These are phyloP conservation scores for Macroramphosus scolopax DNA, from an alignment of 2,797 vertebrate genomes.

Conservation along the genomic window DNA sequence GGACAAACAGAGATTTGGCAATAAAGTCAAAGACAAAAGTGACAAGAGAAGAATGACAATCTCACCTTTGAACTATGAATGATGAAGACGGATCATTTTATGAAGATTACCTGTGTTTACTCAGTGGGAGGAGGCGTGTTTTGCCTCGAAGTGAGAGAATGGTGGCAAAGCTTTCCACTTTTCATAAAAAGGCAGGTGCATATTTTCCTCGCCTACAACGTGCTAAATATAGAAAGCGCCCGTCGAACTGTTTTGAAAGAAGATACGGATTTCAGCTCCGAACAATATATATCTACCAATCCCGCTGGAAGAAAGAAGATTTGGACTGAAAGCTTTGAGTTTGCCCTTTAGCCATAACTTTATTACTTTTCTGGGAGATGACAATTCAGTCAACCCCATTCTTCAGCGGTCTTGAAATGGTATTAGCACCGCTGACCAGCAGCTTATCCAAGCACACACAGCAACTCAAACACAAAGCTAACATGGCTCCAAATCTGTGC, in stretches of 20 bases:
- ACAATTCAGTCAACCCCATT: slow-evolving; percentile 33
- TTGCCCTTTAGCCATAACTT: slow-evolving; percentile 31
- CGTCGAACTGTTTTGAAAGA: slow-evolving; percentile 14
- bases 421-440: slow-evolving; percentile 57
- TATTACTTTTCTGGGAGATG: slow-evolving; percentile 32
- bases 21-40: no score
- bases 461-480: slow-evolving; percentile 57
- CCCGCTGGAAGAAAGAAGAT: not conserved
- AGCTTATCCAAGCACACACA: slow-evolving; percentile 64
- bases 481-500: slow-evolving; percentile 64
- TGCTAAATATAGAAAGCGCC: slow-evolving; percentile 19
- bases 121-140: slow-evolving; percentile 56
- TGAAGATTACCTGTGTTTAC: slow-evolving; percentile 68
- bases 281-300: not conserved
- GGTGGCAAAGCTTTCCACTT: slow-evolving; percentile 44
- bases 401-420: slow-evolving; percentile 45
- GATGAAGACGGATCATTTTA: slow-evolving; percentile 59
- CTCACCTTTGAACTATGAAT: slow-evolving; percentile 73
- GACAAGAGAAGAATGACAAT: slow-evolving; percentile 64
- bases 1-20: no score
- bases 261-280: slow-evolving; percentile 15
- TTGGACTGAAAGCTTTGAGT: not conserved
- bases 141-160: slow-evolving; percentile 37
- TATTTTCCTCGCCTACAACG: slow-evolving; percentile 1
- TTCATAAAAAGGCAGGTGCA: slow-evolving; percentile 43